A percentile compares a stretch with the other conserved stretches of the same genome.
Evolutionary conservation across 2,113 vertebrate genomes (phyloP).

Genomic region (Tricholaema leucomelas): DNA sequence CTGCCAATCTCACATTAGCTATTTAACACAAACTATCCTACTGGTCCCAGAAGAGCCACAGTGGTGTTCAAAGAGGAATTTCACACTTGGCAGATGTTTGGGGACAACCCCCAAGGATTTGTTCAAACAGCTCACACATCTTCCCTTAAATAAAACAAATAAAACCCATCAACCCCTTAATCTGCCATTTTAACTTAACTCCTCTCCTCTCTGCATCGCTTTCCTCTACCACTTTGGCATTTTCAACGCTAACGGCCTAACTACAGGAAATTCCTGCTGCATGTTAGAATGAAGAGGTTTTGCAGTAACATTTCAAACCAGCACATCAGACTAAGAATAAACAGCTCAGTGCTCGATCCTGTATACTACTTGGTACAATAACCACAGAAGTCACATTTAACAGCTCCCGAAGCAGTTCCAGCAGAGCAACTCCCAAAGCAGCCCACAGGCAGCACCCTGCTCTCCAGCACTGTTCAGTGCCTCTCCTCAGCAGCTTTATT

Average conservation of each 20-base stretch:
- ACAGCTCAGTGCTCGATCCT: background rate
- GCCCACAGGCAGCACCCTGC: background rate
- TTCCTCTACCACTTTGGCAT: background rate
- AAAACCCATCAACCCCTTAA: background rate
- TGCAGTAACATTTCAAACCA: background rate
- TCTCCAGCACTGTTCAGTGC: background rate
- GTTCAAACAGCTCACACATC: background rate
- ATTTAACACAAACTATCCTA: background rate
- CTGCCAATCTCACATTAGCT: background rate
- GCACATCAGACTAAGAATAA: background rate
- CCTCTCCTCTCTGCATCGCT: background rate
- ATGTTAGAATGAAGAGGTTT: background rate
- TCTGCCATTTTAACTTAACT: background rate
- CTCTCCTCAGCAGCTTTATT: constrained; percentile 18
- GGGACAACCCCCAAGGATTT: background rate
- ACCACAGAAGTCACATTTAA: background rate
- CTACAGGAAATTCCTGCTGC: background rate
- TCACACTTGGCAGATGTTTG: background rate
- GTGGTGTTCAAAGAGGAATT: background rate
- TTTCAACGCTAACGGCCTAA: background rate
- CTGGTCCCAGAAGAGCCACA: background rate
- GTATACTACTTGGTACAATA: background rate
- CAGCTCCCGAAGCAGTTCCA: background rate
- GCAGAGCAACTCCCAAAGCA: background rate
- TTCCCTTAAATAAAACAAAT: background rate